These are phyloP conservation scores for Paratrypauchen microcephalus DNA, from an alignment of 2,797 vertebrate genomes.

Conservation along the genomic window DNA sequence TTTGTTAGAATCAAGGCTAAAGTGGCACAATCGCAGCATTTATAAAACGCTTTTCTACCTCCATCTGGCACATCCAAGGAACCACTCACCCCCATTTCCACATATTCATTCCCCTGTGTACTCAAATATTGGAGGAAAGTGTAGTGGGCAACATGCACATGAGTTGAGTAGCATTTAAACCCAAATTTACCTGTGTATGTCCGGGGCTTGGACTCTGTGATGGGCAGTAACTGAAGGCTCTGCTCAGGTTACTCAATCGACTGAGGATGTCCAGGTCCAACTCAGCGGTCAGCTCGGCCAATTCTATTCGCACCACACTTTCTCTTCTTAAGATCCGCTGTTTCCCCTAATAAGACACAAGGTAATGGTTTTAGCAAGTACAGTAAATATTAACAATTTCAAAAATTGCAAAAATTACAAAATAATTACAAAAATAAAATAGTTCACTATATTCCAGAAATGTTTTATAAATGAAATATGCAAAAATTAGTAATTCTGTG, in stretches of 20 bases:
- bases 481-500: background rate
- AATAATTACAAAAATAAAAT: background rate
- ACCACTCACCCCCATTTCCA: background rate
- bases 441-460: background rate
- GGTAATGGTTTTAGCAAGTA: background rate
- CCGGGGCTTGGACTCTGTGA: constrained; percentile 47
- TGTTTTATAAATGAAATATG: no score
- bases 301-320: constrained; percentile 78
- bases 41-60: no score
- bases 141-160: background rate
- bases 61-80: background rate
- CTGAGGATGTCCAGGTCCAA: constrained; percentile 86
- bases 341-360: constrained; percentile 72
- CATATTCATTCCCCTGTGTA: background rate
- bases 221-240: constrained; percentile 72
- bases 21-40: no score
- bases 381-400: background rate
- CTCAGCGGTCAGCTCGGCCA: constrained; percentile 82
- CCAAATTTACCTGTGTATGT: constrained; percentile 57
- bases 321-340: constrained; percentile 73
- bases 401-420: no score
- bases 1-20: no score
- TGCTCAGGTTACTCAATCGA: constrained; percentile 77
- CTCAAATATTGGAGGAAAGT: background rate
- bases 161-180: background rate